These are phyloP conservation scores for Tadarida brasiliensis DNA, from an alignment of 2,797 vertebrate genomes.

Conservation along the genomic window DNA sequence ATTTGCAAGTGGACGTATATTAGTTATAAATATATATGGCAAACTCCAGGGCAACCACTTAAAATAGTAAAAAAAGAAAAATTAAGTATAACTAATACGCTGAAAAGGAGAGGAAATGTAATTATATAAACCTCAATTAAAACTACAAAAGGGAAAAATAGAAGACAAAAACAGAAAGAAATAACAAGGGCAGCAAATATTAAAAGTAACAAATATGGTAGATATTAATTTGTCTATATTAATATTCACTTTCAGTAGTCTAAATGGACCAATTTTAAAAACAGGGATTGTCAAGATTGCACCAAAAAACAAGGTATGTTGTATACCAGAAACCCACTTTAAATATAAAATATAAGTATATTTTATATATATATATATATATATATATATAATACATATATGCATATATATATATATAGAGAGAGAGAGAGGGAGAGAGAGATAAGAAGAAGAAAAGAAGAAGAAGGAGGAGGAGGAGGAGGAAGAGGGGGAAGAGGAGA, in stretches of 20 bases:
- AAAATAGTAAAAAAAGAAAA: not conserved
- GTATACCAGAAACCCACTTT: not conserved
- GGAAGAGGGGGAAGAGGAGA: not conserved
- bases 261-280: not conserved
- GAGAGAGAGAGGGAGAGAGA: no score
- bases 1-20: not conserved
- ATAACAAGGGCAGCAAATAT: not conserved
- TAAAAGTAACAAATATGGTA: not conserved
- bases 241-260: not conserved
- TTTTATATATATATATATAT: no score
- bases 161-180: not conserved
- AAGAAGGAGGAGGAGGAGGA: not conserved
- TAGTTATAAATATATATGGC: not conserved
- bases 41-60: not conserved
- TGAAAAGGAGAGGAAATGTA: not conserved
- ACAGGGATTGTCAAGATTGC: not conserved
- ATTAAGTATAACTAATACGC: not conserved
- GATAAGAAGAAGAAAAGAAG: no score
- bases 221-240: not conserved
- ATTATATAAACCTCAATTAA: not conserved
- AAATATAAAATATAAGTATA: not conserved
- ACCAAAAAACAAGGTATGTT: not conserved
- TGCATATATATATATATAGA: no score
- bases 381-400: no score
- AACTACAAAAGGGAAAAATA: not conserved